Conservation (phyloP, 1,140 invertebrate species). For the Bactericera cockerelli region DNA sequence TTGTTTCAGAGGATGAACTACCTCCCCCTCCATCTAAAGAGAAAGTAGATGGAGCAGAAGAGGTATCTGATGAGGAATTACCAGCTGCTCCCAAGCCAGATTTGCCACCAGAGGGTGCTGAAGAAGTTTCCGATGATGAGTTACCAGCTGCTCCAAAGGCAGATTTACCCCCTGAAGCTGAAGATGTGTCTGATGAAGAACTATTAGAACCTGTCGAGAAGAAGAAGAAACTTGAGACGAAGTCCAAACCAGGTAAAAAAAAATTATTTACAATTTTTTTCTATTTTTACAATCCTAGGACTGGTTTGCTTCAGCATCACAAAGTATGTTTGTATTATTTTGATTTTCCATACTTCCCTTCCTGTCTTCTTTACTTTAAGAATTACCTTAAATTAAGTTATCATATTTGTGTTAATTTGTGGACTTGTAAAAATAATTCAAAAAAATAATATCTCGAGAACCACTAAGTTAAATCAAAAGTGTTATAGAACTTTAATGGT, state of each 20-base stretch:
- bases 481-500: too few species aligned
- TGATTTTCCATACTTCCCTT: too few species aligned
- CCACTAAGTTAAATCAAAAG: too few species aligned
- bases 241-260: background rate
- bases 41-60: conserved; percentile 3
- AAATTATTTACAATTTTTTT: too few species aligned
- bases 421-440: too few species aligned
- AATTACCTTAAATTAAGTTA: too few species aligned
- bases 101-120: background rate
- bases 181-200: background rate
- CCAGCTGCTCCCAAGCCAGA: background rate
- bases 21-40: background rate
- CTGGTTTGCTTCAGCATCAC: too few species aligned
- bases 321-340: too few species aligned
- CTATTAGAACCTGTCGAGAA: background rate
- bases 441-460: too few species aligned
- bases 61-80: conserved; percentile 5
- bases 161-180: background rate
- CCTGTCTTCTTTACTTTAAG: too few species aligned
- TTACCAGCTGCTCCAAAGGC: background rate
- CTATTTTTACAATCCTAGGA: too few species aligned
- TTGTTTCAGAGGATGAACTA: conserved; percentile 1
- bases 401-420: too few species aligned
- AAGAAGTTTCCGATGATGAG: background rate
- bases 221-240: background rate